A percentile compares a stretch with the other conserved stretches of the same genome.
These are phyloP conservation scores for Scolopax bukidnonensis DNA, from an alignment of 2,797 vertebrate genomes.

Conservation along the genomic window DNA sequence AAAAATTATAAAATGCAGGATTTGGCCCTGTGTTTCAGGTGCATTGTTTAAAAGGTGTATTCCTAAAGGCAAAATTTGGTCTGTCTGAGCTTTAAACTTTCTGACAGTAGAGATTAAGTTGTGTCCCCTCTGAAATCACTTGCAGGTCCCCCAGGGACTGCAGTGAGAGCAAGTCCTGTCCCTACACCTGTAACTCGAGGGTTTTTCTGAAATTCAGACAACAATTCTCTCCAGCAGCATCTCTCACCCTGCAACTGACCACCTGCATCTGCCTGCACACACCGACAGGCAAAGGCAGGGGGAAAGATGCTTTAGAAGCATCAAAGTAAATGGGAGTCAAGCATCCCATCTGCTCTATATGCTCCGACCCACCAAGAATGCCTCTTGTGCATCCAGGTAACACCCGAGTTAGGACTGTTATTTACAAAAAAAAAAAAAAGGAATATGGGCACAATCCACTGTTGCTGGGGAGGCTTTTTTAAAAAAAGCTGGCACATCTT, in stretches of 20 bases:
- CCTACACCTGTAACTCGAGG: background rate
- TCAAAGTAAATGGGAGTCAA: background rate
- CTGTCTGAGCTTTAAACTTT: background rate
- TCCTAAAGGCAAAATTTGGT: background rate
- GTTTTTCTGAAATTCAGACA: background rate
- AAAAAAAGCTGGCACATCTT: conserved; percentile 12
- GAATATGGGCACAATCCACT: background rate
- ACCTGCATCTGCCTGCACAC: background rate
- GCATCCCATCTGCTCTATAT: background rate
- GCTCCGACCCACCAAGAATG: background rate
- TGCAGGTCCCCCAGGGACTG: background rate
- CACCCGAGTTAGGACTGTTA: background rate
- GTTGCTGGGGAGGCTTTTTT: conserved; percentile 9
- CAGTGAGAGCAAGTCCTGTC: background rate
- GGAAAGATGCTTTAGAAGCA: background rate
- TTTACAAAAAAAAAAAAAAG: background rate
- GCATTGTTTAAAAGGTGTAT: background rate
- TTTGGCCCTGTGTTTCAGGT: background rate
- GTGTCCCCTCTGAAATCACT: background rate
- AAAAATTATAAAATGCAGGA: background rate
- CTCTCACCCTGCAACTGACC: background rate
- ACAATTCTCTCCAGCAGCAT: background rate
- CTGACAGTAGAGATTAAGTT: background rate
- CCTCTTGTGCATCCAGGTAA: background rate
- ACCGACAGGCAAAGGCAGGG: background rate